A percentile compares a stretch with the other conserved stretches of the same genome.
Evolutionary conservation across 2,797 vertebrate species (phyloP).

Genomic region (Sebastes kiyomatsui): DNA sequence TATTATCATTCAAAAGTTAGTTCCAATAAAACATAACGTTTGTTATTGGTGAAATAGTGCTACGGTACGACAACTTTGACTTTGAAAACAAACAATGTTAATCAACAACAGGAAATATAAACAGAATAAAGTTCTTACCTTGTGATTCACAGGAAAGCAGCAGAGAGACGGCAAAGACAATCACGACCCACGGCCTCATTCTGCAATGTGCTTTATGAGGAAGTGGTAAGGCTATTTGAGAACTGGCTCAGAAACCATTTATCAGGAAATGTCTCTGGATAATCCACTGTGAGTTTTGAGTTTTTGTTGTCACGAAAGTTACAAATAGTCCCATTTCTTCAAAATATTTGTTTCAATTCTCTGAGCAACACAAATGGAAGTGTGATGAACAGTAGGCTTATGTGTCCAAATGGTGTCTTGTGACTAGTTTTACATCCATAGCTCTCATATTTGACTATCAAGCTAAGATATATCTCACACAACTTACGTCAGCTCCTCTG

Average conservation of each 20-base stretch:
- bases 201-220: neutral
- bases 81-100: neutral
- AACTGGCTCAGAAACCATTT: rapidly evolving
- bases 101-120: no score
- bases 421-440: neutral
- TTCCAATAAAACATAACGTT: no score
- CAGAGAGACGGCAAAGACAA: neutral
- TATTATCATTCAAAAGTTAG: neutral
- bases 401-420: neutral
- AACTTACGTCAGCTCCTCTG: neutral
- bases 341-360: neutral
- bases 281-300: neutral
- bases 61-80: no score
- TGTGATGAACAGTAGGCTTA: no score
- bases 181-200: rapidly evolving
- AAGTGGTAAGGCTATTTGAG: neutral
- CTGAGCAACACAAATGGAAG: neutral
- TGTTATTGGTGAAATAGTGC: no score
- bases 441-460: neutral
- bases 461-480: neutral
- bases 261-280: neutral
- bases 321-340: neutral
- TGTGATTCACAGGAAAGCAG: neutral
- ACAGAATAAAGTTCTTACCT: neutral
- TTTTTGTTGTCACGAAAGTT: neutral